Evolutionary conservation across 2,113 vertebrate genomes (phyloP).

Genomic region (Poeciliopsis retropinna): DNA sequence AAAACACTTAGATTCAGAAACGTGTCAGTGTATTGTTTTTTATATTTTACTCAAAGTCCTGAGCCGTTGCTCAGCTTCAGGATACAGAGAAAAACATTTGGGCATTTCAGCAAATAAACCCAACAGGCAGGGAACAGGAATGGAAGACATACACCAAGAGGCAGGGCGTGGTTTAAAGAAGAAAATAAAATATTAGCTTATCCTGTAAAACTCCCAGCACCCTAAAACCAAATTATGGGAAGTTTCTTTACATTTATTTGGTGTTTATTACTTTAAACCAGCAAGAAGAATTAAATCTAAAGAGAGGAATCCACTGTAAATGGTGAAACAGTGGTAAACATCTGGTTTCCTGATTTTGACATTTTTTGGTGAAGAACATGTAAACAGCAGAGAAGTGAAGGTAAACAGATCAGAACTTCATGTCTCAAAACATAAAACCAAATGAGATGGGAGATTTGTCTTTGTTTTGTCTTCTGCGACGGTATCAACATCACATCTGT

Average conservation of each 20-base stretch:
- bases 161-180: conserved; percentile 43
- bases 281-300: background rate
- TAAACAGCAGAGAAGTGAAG: background rate
- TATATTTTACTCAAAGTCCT: conserved; percentile 76
- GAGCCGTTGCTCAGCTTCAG: conserved; percentile 62
- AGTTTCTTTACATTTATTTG: background rate
- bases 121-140: conserved; percentile 34
- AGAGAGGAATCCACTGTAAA: background rate
- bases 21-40: conserved; percentile 32
- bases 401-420: background rate
- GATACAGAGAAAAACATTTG: conserved; percentile 66
- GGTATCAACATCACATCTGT: too few species aligned
- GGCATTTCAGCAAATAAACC: conserved; percentile 54
- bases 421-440: too few species aligned
- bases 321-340: background rate
- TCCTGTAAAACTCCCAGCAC: background rate
- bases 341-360: conserved; percentile 1
- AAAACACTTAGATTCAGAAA: conserved; percentile 12
- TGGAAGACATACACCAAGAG: conserved; percentile 49
- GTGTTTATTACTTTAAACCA: background rate
- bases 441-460: too few species aligned
- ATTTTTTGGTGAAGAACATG: background rate
- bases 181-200: background rate
- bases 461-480: too few species aligned
- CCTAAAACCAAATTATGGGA: background rate